These are phyloP conservation scores for Mesochorus sp. DNA, from an alignment of 2,888 invertebrate genomes.

Conservation along the genomic window DNA sequence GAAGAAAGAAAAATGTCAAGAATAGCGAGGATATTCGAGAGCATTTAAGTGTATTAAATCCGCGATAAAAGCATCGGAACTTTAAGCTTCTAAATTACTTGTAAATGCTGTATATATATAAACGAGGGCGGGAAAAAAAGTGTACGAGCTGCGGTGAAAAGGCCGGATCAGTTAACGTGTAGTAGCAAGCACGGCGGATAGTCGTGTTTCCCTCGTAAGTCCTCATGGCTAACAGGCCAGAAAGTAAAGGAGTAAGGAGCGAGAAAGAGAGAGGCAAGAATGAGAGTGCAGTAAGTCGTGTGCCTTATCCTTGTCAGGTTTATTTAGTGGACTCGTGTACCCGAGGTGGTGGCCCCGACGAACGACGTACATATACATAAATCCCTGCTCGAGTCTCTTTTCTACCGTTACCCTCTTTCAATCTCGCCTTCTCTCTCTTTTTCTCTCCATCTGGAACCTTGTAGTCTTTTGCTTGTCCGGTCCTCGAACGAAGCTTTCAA, in stretches of 20 bases:
- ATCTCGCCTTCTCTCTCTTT: conserved; percentile 55
- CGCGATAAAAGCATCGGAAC: conserved; percentile 25
- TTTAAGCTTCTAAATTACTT: conserved; percentile 52
- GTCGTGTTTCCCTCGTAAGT: conserved; percentile 66
- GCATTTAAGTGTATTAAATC: background rate
- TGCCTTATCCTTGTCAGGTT: conserved; percentile 74
- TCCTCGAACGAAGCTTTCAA: conserved; percentile 7
- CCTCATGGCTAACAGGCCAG: conserved; percentile 59
- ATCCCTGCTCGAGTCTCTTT: conserved; percentile 63
- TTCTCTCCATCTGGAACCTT: conserved; percentile 13
- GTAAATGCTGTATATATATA: conserved; percentile 38
- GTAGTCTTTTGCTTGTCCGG: conserved; percentile 6
- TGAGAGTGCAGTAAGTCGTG: conserved; percentile 56
- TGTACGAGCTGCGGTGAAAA: conserved; percentile 40
- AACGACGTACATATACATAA: conserved; percentile 67
- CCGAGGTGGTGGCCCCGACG: conserved; percentile 50
- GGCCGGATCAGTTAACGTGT: conserved; percentile 57
- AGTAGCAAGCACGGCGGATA: conserved; percentile 59
- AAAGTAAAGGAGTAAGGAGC: conserved; percentile 48
- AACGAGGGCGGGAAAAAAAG: conserved; percentile 28
- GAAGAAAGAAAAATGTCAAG: conserved; percentile 17
- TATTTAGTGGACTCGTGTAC: conserved; percentile 77
- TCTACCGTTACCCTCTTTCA: conserved; percentile 41
- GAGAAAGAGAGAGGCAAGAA: conserved; percentile 7
- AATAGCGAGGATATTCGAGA: background rate